Evolutionary conservation across 2,888 invertebrate species (phyloP).

Genomic region (Lutraria lutraria): DNA sequence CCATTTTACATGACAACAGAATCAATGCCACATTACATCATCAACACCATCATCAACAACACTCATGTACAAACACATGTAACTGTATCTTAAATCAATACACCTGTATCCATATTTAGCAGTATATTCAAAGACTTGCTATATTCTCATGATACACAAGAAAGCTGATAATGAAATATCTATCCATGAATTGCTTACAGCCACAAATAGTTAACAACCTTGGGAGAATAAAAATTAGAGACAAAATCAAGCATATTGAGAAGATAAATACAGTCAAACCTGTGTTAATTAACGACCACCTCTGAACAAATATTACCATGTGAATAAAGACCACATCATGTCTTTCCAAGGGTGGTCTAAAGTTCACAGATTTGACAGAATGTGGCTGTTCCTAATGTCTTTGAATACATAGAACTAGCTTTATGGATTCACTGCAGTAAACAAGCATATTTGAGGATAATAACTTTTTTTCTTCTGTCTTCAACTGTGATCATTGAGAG

Average conservation of each 20-base stretch:
- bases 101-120: slow-evolving; percentile 16
- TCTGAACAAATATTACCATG: no score
- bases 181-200: not conserved
- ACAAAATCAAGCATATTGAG: not conserved
- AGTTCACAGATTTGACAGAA: no score
- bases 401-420: not conserved
- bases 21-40: not conserved
- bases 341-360: no score
- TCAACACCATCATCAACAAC: not conserved
- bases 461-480: no score
- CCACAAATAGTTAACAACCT: not conserved
- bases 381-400: not conserved
- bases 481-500: no score
- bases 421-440: not conserved
- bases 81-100: not conserved
- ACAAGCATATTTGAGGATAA: not conserved
- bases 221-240: not conserved
- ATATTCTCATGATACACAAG: not conserved
- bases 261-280: not conserved
- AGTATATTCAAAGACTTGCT: not conserved
- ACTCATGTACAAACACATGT: not conserved
- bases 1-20: not conserved
- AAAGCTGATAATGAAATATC: not conserved
- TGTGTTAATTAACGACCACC: no score
- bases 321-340: no score